Conservation (phyloP, 2,888 invertebrate species). For the Cotesia congregata region DNA sequence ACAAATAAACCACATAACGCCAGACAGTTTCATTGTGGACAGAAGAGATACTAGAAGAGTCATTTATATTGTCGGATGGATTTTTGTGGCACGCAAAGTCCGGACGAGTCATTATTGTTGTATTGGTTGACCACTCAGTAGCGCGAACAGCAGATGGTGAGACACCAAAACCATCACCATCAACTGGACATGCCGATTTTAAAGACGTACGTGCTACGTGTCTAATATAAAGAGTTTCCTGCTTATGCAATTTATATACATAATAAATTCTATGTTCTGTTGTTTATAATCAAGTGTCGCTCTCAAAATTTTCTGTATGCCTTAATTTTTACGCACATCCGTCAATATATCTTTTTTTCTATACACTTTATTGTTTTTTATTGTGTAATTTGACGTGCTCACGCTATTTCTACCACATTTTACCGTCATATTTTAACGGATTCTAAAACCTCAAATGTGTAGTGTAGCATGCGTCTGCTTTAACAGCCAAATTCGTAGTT, state of each 20-base stretch:
- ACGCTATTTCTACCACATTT: conserved; percentile 14
- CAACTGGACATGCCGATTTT: conserved; percentile 12
- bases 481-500: not conserved
- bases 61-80: conserved; percentile 55
- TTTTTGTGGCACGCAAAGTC: conserved; percentile 53
- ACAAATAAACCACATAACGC: conserved; percentile 65
- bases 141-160: conserved; percentile 53
- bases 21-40: conserved; percentile 54
- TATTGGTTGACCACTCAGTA: conserved; percentile 31
- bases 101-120: conserved; percentile 47
- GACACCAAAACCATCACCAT: conserved; percentile 28
- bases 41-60: conserved; percentile 27
- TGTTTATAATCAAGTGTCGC: not conserved
- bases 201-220: not conserved
- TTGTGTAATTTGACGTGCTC: not conserved
- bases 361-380: not conserved
- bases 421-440: not conserved
- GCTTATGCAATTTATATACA: not conserved
- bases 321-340: not conserved
- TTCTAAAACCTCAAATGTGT: not conserved
- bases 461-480: not conserved
- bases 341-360: not conserved
- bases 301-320: not conserved
- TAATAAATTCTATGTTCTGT: not conserved
- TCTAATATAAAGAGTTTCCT: conserved; percentile 10